Percentiles rank a stretch among this genome's conserved stretches.
These are phyloP conservation scores for Eupelmus urozonus DNA, from an alignment of 2,888 invertebrate genomes.

Conservation along the genomic window DNA sequence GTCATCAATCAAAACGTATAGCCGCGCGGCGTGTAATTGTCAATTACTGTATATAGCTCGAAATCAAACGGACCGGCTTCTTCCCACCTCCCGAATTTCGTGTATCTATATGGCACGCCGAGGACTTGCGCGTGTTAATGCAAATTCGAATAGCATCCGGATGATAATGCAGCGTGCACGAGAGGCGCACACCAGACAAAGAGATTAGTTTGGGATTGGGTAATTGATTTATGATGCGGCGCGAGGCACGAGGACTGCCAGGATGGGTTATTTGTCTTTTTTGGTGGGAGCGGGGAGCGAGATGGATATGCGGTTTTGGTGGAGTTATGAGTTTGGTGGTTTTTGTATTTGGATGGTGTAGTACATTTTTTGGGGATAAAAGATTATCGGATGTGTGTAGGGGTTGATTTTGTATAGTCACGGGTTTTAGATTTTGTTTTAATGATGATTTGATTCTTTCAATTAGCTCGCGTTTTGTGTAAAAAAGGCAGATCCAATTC, in stretches of 20 bases:
- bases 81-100: slow-evolving; percentile 10
- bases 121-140: slow-evolving; percentile 50
- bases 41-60: slow-evolving; percentile 51
- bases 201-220: slow-evolving; percentile 48
- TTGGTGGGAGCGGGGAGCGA: too few relatives aligned
- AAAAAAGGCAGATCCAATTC: too few relatives aligned
- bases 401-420: too few relatives aligned
- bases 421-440: too few relatives aligned
- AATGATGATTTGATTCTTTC: too few relatives aligned
- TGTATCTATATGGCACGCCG: slow-evolving; percentile 8
- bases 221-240: slow-evolving; percentile 49
- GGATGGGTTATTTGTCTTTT: too few relatives aligned
- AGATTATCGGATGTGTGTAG: too few relatives aligned
- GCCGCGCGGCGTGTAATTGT: slow-evolving; percentile 48
- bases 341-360: too few relatives aligned
- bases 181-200: slow-evolving; percentile 1
- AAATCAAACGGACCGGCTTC: slow-evolving; percentile 34
- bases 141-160: slow-evolving; percentile 54
- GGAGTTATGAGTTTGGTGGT: too few relatives aligned
- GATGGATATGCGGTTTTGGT: too few relatives aligned
- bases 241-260: not conserved
- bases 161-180: slow-evolving; percentile 39
- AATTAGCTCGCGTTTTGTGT: too few relatives aligned
- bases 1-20: slow-evolving; percentile 51
- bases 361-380: too few relatives aligned